phyloP scores from a whole-genome alignment of 1,140 invertebrate genomes.

The Musca vetustissima region DNA sequence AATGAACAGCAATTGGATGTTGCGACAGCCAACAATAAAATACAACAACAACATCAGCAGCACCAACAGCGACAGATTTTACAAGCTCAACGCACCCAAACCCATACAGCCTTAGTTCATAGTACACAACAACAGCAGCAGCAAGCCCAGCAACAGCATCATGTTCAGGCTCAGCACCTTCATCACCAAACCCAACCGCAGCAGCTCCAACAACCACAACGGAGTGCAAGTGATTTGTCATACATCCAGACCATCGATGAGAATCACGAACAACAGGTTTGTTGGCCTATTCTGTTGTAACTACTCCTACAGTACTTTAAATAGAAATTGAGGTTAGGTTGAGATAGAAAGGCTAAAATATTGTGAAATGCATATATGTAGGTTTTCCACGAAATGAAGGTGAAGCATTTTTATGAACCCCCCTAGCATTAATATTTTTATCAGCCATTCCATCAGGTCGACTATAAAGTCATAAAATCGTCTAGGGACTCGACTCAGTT shows the following conservation, averaged over 20 bases:
- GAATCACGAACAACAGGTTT: slow-evolving; percentile 14
- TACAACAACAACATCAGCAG: slow-evolving; percentile 20
- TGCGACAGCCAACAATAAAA: background rate
- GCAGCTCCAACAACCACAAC: slow-evolving; percentile 19
- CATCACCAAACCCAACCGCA: no score
- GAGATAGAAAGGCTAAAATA: no score
- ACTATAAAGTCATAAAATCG: no score
- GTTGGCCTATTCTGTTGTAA: background rate
- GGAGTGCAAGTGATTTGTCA: slow-evolving; percentile 18
- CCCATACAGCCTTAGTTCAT: slow-evolving; percentile 17
- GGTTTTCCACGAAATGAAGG: no score
- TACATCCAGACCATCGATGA: slow-evolving; percentile 24
- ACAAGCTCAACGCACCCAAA: slow-evolving; percentile 24
- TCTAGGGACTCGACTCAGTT: no score
- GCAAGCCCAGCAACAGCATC: slow-evolving; percentile 2
- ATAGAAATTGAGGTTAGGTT: no score
- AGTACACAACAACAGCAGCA: slow-evolving; percentile 23
- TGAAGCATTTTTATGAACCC: no score
- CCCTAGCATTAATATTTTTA: no score
- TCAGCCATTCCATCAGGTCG: no score
- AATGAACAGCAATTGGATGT: background rate
- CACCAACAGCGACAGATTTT: slow-evolving; percentile 16
- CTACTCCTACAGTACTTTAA: no score
- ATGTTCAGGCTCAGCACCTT: no score
- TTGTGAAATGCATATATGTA: no score